Percentiles rank a stretch among this genome's conserved stretches.
These are phyloP conservation scores for Melanotaenia maccullochi DNA, from an alignment of 2,797 vertebrate species.

Conservation along the genomic window DNA sequence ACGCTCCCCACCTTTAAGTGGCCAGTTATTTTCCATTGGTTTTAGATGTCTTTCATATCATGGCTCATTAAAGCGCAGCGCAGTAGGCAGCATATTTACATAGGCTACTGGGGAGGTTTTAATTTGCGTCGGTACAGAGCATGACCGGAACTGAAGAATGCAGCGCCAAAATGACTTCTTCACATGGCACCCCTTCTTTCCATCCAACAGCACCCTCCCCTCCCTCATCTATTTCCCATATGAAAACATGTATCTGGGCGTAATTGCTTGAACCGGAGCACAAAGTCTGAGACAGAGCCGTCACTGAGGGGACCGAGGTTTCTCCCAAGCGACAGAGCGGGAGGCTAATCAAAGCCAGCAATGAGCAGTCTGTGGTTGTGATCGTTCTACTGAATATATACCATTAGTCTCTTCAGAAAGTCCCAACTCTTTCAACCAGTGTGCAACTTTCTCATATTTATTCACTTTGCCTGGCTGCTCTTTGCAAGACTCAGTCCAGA, in stretches of 20 bases:
- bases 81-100: constrained; percentile 84
- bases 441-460: constrained; percentile 56
- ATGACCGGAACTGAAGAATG: constrained; percentile 88
- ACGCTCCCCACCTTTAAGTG: constrained; percentile 81
- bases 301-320: constrained; percentile 67
- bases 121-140: constrained; percentile 86
- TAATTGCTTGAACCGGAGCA: constrained; percentile 85
- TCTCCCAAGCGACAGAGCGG: constrained; percentile 63
- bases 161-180: constrained; percentile 84
- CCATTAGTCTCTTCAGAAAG: constrained; percentile 60
- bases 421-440: constrained; percentile 56
- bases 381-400: constrained; percentile 69
- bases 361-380: constrained; percentile 60
- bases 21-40: constrained; percentile 83
- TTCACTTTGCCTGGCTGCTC: constrained; percentile 60
- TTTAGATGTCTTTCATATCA: constrained; percentile 87
- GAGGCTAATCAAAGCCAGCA: constrained; percentile 70
- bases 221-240: constrained; percentile 60
- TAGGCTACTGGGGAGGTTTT: constrained; percentile 84
- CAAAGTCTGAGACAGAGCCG: constrained; percentile 79
- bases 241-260: constrained; percentile 79
- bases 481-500: constrained; percentile 54
- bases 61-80: constrained; percentile 89
- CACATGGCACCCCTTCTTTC: constrained; percentile 60
- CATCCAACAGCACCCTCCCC: constrained; percentile 38